Base-by-base conservation (phyloP, 2,797 vertebrate genomes). In the Danio albolineatus region DNA sequence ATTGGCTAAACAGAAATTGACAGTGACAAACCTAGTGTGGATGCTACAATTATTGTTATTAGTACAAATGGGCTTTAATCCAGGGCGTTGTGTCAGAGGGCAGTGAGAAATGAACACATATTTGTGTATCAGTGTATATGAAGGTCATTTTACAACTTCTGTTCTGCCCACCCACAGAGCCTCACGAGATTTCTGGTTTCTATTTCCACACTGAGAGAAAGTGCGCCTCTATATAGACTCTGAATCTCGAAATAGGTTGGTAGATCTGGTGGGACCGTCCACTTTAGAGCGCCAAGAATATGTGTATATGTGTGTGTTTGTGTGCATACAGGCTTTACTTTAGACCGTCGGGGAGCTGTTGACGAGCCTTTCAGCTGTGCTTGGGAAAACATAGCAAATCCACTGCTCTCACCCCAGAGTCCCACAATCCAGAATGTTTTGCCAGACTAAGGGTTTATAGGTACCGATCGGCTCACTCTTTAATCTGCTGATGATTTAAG, bases 341-440 rank as follows among this genome's bases (percentile, higher is more conserved):
- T 17, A 70, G 71, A 49, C 44, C 65, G 10, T 51, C 57, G 59
- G 73, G 75, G 82, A 72, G 59, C 54, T 12, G 39, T 75, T 82
- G 85, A 84, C 80, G 85, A 86, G 76, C 82, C 78, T 85, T 78
- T 82, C 87, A 86, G 85, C 86, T 87, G 83, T 84, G 66, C 80
- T 80, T 71, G 72, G 80, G 79, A 51, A 76, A 81, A 59, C 69
- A 59, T 44, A 83, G 48, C 67, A 36, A 75, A 73, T 84, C 72
- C 70, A 74, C 59, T 59, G 78, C 57, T 39, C 64, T 69, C 48
- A 71, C 65, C 44, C 59, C 46, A 71, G 73, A 85, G 49, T 70
- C 70, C 54, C 73, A 73, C 71, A 84, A 83, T 76, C 39, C 71
- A 67, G 65, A 48, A 17, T 65, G 74, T 78, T 82, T 84, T 83